These are phyloP conservation scores for Brachycybe producta DNA, from an alignment of 2,888 invertebrate species.

Conservation along the genomic window DNA sequence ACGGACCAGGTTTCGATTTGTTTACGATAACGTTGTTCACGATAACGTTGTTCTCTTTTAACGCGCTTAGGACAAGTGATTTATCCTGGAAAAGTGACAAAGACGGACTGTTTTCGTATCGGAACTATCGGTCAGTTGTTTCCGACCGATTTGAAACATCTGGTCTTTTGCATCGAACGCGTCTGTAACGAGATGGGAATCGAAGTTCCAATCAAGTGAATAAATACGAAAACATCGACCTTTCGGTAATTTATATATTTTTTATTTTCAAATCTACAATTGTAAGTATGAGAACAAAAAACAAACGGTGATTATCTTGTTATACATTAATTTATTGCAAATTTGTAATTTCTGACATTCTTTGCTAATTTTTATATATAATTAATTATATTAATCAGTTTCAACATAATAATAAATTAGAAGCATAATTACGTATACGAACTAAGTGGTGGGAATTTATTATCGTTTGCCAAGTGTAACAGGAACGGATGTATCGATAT, in stretches of 20 bases:
- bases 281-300: neutral
- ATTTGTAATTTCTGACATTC: too few species aligned
- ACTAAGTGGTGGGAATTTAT: too few species aligned
- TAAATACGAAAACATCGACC: neutral
- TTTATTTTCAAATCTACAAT: neutral
- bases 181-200: conserved; percentile 36
- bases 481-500: too few species aligned
- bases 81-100: conserved; percentile 38
- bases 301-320: too few species aligned
- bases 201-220: neutral
- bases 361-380: too few species aligned
- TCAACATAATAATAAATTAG: too few species aligned
- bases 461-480: too few species aligned
- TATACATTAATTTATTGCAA: too few species aligned
- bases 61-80: conserved; percentile 35
- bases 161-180: conserved; percentile 32
- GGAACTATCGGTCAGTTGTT: conserved; percentile 38
- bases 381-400: too few species aligned
- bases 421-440: too few species aligned
- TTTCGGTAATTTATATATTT: neutral
- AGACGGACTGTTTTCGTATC: conserved; percentile 37
- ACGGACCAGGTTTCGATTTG: neutral
- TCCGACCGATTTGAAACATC: conserved; percentile 33
- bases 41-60: neutral
- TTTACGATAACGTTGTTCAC: neutral